Conservation (phyloP, 2,888 invertebrate genomes). For the Bimastos eiseni region DNA sequence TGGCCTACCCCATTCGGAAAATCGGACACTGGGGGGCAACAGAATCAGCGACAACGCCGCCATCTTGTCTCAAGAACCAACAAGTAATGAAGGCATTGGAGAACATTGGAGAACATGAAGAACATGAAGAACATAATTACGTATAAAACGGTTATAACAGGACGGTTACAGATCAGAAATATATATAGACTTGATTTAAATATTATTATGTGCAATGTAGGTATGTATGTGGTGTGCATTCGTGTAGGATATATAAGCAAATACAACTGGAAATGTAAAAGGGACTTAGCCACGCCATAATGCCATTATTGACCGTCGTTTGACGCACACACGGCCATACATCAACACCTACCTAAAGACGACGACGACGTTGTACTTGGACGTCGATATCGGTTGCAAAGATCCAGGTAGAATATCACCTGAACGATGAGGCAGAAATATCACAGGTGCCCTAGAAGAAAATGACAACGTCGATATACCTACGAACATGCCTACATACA, state of each 20-base stretch:
- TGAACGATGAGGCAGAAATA: neutral
- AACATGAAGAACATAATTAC: no score
- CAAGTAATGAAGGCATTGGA: no score
- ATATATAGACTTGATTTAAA: no score
- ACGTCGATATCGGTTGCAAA: neutral
- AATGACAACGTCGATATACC: neutral
- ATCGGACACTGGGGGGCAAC: no score
- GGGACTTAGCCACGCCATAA: slow-evolving; percentile 7
- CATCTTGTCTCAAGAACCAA: no score
- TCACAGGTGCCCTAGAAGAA: neutral
- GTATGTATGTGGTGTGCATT: neutral
- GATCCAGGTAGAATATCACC: slow-evolving; percentile 13
- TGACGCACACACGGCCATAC: neutral
- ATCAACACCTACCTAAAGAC: no score
- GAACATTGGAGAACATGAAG: no score
- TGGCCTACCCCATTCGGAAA: no score
- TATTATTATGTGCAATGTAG: no score
- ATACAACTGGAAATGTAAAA: neutral
- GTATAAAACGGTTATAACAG: no score
- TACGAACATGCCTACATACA: no score
- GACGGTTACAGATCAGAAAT: neutral
- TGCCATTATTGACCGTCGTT: slow-evolving; percentile 2
- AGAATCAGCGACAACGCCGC: no score
- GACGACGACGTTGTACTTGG: neutral
- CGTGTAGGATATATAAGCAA: neutral